A percentile compares a stretch with the other conserved stretches of the same genome.
Conservation (phyloP, 1,140 invertebrate species). For the Listronotus bonariensis region DNA sequence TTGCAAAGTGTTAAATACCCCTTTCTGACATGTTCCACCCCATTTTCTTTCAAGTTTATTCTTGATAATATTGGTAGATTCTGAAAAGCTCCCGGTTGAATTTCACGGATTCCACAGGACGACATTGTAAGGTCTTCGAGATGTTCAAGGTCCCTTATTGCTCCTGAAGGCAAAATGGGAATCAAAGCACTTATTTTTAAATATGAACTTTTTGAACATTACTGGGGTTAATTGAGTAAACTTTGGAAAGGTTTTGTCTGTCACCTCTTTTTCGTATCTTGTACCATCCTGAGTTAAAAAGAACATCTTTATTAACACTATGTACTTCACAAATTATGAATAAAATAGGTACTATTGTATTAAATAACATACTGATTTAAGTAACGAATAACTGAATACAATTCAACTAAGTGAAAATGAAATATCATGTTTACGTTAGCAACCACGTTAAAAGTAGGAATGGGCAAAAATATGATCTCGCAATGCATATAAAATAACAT, state of each 20-base stretch:
- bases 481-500: no score
- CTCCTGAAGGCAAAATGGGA: slow-evolving; percentile 38
- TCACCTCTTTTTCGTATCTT: slow-evolving; percentile 21
- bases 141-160: slow-evolving; percentile 43
- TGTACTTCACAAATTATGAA: not conserved
- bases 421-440: no score
- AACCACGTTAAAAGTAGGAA: no score
- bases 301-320: not conserved
- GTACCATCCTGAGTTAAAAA: slow-evolving; percentile 28
- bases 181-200: slow-evolving; percentile 28
- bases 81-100: slow-evolving; percentile 45
- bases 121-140: slow-evolving; percentile 42
- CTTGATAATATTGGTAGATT: slow-evolving; percentile 46
- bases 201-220: slow-evolving; percentile 17
- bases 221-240: slow-evolving; percentile 15
- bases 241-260: slow-evolving; percentile 13
- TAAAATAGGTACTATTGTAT: not conserved
- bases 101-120: slow-evolving; percentile 38
- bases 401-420: no score
- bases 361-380: no score
- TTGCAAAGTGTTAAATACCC: slow-evolving; percentile 50
- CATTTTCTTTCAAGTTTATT: slow-evolving; percentile 46
- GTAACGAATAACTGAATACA: no score
- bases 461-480: no score
- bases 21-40: slow-evolving; percentile 42